Evolutionary conservation across 1,140 invertebrate genomes (phyloP), one percentile per base, ranked within the genome.

Genomic region (Vollenhovia emeryi): DNA sequence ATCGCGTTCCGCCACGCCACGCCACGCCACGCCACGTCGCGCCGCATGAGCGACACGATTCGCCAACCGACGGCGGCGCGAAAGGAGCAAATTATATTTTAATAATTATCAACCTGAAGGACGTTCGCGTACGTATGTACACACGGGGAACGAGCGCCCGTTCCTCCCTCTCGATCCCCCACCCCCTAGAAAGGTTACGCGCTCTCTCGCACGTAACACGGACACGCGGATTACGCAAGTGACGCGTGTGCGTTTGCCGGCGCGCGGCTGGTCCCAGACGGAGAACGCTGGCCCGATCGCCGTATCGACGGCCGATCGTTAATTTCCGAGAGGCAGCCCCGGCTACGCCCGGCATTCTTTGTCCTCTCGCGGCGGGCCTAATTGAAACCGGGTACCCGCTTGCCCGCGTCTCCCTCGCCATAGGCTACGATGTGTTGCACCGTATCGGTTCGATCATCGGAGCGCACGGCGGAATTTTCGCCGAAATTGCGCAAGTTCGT

Each of bases 81-180:
- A 52, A 48, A 71, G 43, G 66, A 52, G 59, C 40, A 13, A 24
- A 71, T 71, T 73, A 73, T 57, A 71, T 71, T 82, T 82, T 82
- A 73, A 82, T 82, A 82, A 82, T 82, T 73, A 82, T 73, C 66
- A 59, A 27, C 64, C 48, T 55, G 78, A 82, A 82, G 78, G 78
- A 82, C 80, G 48, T 71, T 73, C 27, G 24, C 13, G 45, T 43
- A 33, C 27, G 24, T 30, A n/a, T 30, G 9, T 15, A 52, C n/a
- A 60, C 18, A 18, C 21, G 45, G 55, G 27, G 15, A 64, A 48
- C 48, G 33, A 80, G 21, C 33, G 27, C 50, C 13, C 33, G n/a
- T 71, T 27, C 68, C 36, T 21, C 36, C n/a, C 83, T 55, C 75
- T 75, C 60, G 50, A 68, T 59, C 75, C 48, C 50, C 75, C 50